phyloP scores from a whole-genome alignment of 2,113 vertebrate genomes.

The Thymallus thymallus region DNA sequence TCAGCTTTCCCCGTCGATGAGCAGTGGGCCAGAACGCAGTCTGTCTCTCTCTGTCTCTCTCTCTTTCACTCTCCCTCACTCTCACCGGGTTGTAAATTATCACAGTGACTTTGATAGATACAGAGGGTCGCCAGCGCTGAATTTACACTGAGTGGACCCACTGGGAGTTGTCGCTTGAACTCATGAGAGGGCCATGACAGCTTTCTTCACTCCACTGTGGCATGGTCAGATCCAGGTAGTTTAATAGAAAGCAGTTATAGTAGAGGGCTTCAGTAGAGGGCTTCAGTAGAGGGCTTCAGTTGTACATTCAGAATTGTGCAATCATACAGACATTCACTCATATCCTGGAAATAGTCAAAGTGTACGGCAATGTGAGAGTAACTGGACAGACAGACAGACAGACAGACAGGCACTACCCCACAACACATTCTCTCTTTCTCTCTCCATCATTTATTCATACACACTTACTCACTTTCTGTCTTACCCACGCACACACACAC shows the following conservation, averaged over 20 bases:
- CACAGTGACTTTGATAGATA: conserved; percentile 60
- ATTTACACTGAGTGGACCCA: conserved; percentile 42
- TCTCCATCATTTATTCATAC: neutral
- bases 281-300: neutral
- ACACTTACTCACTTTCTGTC: neutral
- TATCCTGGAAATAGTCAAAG: neutral
- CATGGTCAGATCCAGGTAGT: conserved; percentile 11
- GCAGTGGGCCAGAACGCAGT: conserved; percentile 43
- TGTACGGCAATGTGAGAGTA: neutral
- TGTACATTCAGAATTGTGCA: neutral
- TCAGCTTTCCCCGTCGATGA: conserved; percentile 52
- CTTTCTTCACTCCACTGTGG: conserved; percentile 23
- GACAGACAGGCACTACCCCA: neutral
- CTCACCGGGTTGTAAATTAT: conserved; percentile 53
- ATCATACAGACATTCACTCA: neutral
- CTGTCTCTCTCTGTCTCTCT: too few species aligned
- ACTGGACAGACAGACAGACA: neutral
- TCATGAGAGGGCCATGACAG: conserved; percentile 28
- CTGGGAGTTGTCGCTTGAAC: conserved; percentile 4
- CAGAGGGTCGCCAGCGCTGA: conserved; percentile 32
- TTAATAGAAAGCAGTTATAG: neutral
- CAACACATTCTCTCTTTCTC: neutral
- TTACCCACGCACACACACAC: neutral
- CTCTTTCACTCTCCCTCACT: too few species aligned
- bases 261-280: too few species aligned